Base-by-base conservation (phyloP, 1,140 invertebrate species). In the Brachionus rotundiformis region DNA sequence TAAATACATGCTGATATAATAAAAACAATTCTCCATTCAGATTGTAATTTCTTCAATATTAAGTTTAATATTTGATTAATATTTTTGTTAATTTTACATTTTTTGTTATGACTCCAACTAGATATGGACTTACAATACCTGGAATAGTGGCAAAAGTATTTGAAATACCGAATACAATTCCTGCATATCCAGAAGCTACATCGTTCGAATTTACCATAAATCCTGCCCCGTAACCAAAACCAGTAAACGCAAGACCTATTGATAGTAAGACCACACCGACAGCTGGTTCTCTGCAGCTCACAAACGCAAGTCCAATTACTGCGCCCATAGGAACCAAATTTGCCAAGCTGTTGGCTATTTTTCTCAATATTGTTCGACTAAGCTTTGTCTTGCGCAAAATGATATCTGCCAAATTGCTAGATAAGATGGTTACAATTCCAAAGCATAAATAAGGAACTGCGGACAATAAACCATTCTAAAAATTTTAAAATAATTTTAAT, bases 71-170 rank as follows among this genome's bases (percentile, higher is more conserved):
- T 41, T 36, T 49, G n/a, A 13, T 13, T 13, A 33, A 27, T 63
- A 27, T 33, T 33, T 36, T 16, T 19, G 59, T 16, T n/a, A n/a
- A n/a, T n/a, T n/a, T 59, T 79, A 79, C 76, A 63, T 79, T 79
- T 63, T 79, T 81, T 25, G 79, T 81, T 10, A 81, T 81, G 0
- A 81, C 29, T 65, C 61, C 61, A 49, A 63, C 54, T 33, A 81
- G 25, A 41, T 79, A 79, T 3, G 76, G 76, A 19, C 47, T 93
- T 1, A 95, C 86, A 82, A 95, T 94, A 19, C 94, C 94, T 16
- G 94, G 93, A 77, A 95, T 86, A 1, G 94, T 95, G 0, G 93
- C 94, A 82, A 94, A 89, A 0, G 93, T 94, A 86, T 95, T 95
- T 0, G 93, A 92, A 44, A 95, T 90, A 1, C 94, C 94, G 92